A percentile compares a stretch with the other conserved stretches of the same genome.
Conservation (phyloP, 2,888 invertebrate species). For the Phengaris alcon region DNA sequence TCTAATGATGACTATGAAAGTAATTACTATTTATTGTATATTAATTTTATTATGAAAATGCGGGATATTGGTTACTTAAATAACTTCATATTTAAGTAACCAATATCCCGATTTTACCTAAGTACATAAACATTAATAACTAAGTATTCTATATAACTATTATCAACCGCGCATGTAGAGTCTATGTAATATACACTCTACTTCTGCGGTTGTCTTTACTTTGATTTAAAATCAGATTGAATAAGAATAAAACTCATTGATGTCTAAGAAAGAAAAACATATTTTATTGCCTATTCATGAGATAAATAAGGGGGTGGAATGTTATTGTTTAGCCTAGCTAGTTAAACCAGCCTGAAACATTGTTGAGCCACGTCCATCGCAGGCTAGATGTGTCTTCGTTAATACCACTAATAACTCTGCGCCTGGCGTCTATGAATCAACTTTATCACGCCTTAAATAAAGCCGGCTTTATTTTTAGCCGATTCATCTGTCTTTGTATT, state of each 20-base stretch:
- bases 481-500: conserved; percentile 59
- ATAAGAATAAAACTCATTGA: not conserved
- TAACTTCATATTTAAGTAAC: too few species aligned
- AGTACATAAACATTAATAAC: too few species aligned
- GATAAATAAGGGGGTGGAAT: conserved; percentile 10
- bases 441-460: conserved; percentile 44
- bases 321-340: conserved; percentile 2
- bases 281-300: not conserved
- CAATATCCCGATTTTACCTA: too few species aligned
- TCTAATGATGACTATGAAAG: not conserved
- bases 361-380: not conserved
- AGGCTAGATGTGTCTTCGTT: conserved; percentile 4
- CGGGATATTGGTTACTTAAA: too few species aligned
- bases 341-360: not conserved
- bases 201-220: not conserved
- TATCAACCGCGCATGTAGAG: too few species aligned
- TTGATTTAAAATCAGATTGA: not conserved
- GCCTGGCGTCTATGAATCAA: conserved; percentile 36
- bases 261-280: not conserved
- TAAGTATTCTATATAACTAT: too few species aligned
- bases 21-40: too few species aligned
- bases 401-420: conserved; percentile 18
- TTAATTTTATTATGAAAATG: too few species aligned
- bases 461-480: conserved; percentile 39
- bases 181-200: too few species aligned